Conservation (phyloP, 2,888 invertebrate species). For the Lepidochrysops patricia region DNA sequence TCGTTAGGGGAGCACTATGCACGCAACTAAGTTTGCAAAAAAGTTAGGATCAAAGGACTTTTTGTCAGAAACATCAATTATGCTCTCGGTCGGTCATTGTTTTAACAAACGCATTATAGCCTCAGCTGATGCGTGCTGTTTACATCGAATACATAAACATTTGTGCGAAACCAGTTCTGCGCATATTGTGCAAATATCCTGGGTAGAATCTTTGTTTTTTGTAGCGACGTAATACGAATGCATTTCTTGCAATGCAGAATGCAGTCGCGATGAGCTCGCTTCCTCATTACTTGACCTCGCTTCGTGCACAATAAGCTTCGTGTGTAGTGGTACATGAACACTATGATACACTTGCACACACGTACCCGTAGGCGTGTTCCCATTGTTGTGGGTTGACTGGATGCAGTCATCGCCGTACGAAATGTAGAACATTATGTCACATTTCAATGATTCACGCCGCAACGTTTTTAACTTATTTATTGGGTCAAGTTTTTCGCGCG, state of each 20-base stretch:
- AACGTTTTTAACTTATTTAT: neutral
- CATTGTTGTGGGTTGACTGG: conserved; percentile 13
- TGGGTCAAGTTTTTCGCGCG: neutral
- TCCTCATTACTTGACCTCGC: conserved; percentile 41
- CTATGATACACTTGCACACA: conserved; percentile 4
- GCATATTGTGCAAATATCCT: conserved; percentile 16
- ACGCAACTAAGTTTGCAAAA: conserved; percentile 12
- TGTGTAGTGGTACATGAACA: neutral
- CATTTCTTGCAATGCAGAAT: conserved; percentile 41
- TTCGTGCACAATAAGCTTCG: conserved; percentile 22
- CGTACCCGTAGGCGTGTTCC: neutral
- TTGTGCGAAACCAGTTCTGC: conserved; percentile 14
- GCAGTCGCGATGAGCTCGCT: conserved; percentile 48
- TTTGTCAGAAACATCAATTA: neutral
- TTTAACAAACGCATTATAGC: neutral
- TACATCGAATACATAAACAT: neutral
- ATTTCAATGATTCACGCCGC: neutral
- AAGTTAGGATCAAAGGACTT: conserved; percentile 2
- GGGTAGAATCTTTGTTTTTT: conserved; percentile 20
- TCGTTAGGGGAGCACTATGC: conserved; percentile 40
- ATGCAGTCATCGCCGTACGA: conserved; percentile 7
- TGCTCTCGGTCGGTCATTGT: neutral
- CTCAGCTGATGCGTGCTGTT: conserved; percentile 9
- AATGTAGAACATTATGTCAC: conserved; percentile 9
- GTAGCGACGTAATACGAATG: conserved; percentile 21